These are phyloP conservation scores for Drosophila lini DNA, from an alignment of 1,140 invertebrate genomes.

Conservation along the genomic window DNA sequence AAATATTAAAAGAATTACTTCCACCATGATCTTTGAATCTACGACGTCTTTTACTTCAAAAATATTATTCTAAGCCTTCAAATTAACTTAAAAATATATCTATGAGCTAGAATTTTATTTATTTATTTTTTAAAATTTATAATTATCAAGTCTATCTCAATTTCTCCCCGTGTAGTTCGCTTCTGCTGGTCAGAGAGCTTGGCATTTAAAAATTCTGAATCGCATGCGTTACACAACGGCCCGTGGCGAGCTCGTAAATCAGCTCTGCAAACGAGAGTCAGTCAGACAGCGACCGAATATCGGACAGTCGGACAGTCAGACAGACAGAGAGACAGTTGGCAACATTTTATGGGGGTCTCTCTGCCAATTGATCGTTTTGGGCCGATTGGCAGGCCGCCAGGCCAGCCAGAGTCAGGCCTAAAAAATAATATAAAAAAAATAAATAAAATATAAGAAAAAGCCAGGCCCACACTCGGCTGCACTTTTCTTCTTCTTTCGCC, in stretches of 20 bases:
- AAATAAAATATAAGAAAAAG: conserved; percentile 2
- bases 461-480: conserved; percentile 55
- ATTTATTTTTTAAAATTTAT: background rate
- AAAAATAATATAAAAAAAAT: conserved; percentile 11
- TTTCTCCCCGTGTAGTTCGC: conserved; percentile 10
- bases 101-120: background rate
- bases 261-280: conserved; percentile 73
- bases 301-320: conserved; percentile 3
- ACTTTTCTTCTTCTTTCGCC: conserved; percentile 54
- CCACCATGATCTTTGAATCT: background rate
- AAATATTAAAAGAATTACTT: background rate
- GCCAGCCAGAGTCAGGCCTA: conserved; percentile 16
- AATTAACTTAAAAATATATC: background rate
- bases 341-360: conserved; percentile 77
- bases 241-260: conserved; percentile 83
- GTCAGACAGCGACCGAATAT: conserved; percentile 44
- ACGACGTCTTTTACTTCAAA: background rate
- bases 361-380: conserved; percentile 76
- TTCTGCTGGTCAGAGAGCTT: conserved; percentile 64
- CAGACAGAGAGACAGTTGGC: conserved; percentile 50
- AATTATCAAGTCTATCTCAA: background rate
- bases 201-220: conserved; percentile 81
- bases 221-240: conserved; percentile 83
- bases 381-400: conserved; percentile 70
- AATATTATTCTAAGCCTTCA: background rate